Conservation (phyloP, 1,140 invertebrate genomes). For the Ceratitis capitata region DNA sequence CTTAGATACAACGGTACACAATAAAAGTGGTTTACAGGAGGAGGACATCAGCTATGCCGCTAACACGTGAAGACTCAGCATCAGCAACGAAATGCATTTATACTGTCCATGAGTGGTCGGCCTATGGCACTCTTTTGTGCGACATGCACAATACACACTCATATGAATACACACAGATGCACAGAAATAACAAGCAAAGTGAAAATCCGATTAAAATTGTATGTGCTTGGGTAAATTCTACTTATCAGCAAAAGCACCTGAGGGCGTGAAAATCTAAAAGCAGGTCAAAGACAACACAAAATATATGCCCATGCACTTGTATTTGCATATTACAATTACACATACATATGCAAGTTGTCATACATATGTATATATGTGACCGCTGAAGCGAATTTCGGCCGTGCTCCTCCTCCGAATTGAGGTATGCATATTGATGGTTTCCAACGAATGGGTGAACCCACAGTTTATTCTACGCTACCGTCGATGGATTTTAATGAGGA, state of each 20-base stretch:
- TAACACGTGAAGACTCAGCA: not conserved
- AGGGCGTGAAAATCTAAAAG: not conserved
- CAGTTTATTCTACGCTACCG: too few relatives aligned
- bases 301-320: not conserved
- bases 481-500: too few relatives aligned
- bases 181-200: not conserved
- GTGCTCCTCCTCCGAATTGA: too few relatives aligned
- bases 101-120: not conserved
- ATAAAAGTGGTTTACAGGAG: not conserved
- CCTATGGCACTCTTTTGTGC: not conserved
- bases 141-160: not conserved
- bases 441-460: too few relatives aligned
- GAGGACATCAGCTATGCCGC: not conserved
- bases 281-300: not conserved
- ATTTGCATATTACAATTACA: too few relatives aligned
- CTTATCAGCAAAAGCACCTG: not conserved
- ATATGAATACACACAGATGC: not conserved
- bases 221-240: not conserved
- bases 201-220: slow-evolving; percentile 9
- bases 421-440: too few relatives aligned
- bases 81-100: not conserved
- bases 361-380: not conserved
- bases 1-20: too few relatives aligned
- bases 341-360: too few relatives aligned
- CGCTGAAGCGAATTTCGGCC: too few relatives aligned